phyloP scores from a whole-genome alignment of 2,888 invertebrate species.

The Minunthozetes semirufus region DNA sequence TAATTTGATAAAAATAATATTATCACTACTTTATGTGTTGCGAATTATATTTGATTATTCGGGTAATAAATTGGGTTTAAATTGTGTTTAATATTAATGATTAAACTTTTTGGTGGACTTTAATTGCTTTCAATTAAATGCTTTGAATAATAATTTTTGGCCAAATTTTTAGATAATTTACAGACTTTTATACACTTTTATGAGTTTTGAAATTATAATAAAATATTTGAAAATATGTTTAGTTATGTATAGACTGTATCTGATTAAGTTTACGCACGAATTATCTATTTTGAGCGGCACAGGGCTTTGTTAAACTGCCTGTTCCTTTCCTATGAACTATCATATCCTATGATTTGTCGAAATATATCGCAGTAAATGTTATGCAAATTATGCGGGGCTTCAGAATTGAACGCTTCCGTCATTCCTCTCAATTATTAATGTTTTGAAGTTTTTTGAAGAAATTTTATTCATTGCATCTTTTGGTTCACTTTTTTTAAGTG shows the following conservation, averaged over 20 bases:
- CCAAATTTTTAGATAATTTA: no score
- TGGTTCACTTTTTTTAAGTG: not conserved
- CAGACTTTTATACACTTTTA: not conserved
- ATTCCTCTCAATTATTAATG: slow-evolving; percentile 2
- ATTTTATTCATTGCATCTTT: not conserved
- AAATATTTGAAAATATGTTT: no score
- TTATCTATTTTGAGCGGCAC: not conserved
- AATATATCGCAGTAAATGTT: no score
- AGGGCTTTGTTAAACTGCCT: not conserved
- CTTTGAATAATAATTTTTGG: no score
- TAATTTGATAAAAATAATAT: no score
- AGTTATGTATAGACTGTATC: not conserved
- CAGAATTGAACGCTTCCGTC: not conserved
- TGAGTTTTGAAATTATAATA: not conserved
- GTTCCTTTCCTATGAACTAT: no score
- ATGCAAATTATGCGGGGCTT: not conserved
- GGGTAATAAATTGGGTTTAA: no score
- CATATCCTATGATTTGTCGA: no score
- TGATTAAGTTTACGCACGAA: slow-evolving; percentile 9
- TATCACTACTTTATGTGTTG: not conserved
- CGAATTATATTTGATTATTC: not conserved
- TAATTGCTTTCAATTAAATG: no score
- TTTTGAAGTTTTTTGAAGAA: not conserved
- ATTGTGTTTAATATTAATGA: no score
- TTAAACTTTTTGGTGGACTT: no score